Percentiles rank a stretch among this genome's conserved stretches.
Evolutionary conservation across 2,113 vertebrate genomes (phyloP).

Genomic region (Bettongia penicillata): DNA sequence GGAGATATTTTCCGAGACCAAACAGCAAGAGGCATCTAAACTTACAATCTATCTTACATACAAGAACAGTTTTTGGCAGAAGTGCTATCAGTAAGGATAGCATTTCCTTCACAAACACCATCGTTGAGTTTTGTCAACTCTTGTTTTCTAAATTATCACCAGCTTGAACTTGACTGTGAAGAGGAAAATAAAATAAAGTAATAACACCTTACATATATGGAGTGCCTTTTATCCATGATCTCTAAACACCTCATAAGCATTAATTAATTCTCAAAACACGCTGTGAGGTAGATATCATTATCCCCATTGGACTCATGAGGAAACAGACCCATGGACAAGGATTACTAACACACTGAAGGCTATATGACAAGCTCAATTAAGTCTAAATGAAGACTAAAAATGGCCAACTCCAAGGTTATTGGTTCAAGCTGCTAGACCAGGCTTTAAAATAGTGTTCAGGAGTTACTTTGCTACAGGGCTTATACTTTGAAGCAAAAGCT

Average conservation of each 20-base stretch:
- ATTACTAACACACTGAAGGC: slow-evolving; percentile 55
- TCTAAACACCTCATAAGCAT: slow-evolving; percentile 66
- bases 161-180: slow-evolving; percentile 52
- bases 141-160: slow-evolving; percentile 53
- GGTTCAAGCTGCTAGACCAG: not conserved
- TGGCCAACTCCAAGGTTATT: not conserved
- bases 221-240: slow-evolving; percentile 72
- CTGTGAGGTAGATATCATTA: slow-evolving; percentile 57
- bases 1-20: not conserved
- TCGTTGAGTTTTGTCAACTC: slow-evolving; percentile 32
- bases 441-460: not conserved
- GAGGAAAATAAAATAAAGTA: slow-evolving; percentile 72
- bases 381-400: slow-evolving; percentile 18
- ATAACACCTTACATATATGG: slow-evolving; percentile 65
- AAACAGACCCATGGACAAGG: slow-evolving; percentile 65
- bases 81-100: slow-evolving; percentile 2
- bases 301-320: slow-evolving; percentile 61
- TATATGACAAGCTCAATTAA: not conserved
- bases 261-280: slow-evolving; percentile 73
- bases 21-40: not conserved
- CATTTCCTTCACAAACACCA: not conserved
- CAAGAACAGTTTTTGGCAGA: slow-evolving; percentile 3
- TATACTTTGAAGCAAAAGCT: not conserved
- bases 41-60: not conserved
- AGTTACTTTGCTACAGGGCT: not conserved